Evolutionary conservation across 2,888 invertebrate genomes (phyloP).

Genomic region (Trachelus tabidus): DNA sequence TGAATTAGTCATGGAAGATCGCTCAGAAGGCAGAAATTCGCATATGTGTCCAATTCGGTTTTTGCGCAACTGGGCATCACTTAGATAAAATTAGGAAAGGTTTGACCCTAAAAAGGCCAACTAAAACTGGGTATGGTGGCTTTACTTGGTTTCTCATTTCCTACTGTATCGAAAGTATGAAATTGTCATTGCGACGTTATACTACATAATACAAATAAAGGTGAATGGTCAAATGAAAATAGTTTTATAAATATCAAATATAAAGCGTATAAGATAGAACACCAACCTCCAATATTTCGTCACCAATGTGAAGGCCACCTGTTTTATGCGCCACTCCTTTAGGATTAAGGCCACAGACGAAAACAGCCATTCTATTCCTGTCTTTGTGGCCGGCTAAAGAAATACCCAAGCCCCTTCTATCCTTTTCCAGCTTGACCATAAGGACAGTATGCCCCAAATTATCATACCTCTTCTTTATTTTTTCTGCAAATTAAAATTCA

Average conservation of each 20-base stretch:
- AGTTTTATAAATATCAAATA: not conserved
- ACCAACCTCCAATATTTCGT: conserved; percentile 91
- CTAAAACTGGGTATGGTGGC: no score
- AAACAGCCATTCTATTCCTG: conserved; percentile 94
- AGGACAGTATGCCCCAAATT: conserved; percentile 78
- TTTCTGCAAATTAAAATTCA: conserved; percentile 72
- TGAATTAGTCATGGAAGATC: no score
- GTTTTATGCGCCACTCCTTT: conserved; percentile 82
- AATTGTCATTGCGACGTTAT: no score
- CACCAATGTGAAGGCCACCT: conserved; percentile 86
- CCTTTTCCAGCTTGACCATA: conserved; percentile 82
- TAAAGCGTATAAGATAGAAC: not conserved
- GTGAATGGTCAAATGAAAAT: no score
- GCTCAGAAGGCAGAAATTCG: no score
- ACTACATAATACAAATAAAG: no score
- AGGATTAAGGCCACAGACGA: conserved; percentile 95
- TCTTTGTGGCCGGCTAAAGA: conserved; percentile 95
- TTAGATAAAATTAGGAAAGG: no score
- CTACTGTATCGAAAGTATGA: no score
- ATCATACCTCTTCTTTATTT: conserved; percentile 93
- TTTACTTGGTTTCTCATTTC: no score
- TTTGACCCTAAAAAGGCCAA: no score
- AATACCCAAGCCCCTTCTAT: conserved; percentile 84
- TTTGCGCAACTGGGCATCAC: no score
- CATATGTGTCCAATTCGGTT: no score